Conservation (phyloP, 2,113 vertebrate genomes). For the Odocoileus virginianus region DNA sequence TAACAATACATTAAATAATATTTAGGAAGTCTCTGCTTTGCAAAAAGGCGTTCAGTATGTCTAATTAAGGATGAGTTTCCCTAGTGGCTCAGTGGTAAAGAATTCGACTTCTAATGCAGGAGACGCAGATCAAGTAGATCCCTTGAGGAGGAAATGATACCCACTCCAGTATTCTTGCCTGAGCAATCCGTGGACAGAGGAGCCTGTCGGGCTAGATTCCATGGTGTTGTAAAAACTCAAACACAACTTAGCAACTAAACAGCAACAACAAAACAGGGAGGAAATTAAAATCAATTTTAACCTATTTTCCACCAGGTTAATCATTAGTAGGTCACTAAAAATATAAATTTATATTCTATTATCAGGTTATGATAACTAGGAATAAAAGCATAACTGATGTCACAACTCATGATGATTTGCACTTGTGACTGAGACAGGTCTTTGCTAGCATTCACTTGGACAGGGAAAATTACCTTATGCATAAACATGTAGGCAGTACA, state of each 20-base stretch:
- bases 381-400: slow-evolving; percentile 28
- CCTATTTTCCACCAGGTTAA: slow-evolving; percentile 14
- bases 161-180: neutral
- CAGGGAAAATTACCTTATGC: neutral
- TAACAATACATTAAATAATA: neutral
- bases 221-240: neutral
- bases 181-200: neutral
- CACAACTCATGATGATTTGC: neutral
- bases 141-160: neutral
- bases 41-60: neutral
- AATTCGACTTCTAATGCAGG: neutral
- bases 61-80: neutral
- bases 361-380: neutral
- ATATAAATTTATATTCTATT: neutral
- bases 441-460: neutral
- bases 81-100: neutral
- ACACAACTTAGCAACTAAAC: neutral
- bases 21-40: neutral
- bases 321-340: neutral
- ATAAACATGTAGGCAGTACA: neutral
- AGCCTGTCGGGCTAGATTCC: neutral
- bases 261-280: neutral
- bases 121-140: neutral
- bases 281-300: neutral
- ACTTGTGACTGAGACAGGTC: neutral